Evolutionary conservation across 2,888 invertebrate species (phyloP).

Genomic region (Ramazzottius varieornatus): DNA sequence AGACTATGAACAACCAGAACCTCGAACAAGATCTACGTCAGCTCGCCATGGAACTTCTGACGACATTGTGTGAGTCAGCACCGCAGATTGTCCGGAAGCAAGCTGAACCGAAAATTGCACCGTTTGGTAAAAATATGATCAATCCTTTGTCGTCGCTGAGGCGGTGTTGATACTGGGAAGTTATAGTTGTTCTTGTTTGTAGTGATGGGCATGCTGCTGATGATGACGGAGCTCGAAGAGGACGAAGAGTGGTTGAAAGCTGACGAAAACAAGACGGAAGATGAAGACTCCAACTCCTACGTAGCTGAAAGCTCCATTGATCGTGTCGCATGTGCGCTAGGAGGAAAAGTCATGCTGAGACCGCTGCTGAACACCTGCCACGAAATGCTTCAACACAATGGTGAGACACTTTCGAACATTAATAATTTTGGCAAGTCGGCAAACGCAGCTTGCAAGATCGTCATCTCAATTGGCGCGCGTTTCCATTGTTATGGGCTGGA

Average conservation of each 20-base stretch:
- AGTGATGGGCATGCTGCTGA: conserved; percentile 57
- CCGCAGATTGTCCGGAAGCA: conserved; percentile 86
- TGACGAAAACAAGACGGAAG: conserved; percentile 26
- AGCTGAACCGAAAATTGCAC: conserved; percentile 50
- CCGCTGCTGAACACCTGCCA: background rate
- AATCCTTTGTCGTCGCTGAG: too few species aligned
- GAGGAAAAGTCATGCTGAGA: conserved; percentile 63
- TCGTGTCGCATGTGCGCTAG: conserved; percentile 83
- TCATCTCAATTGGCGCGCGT: too few species aligned
- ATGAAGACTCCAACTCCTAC: conserved; percentile 38
- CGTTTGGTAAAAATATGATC: conserved; percentile 23
- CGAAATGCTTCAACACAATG: background rate
- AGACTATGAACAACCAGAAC: conserved; percentile 16
- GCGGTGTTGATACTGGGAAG: background rate
- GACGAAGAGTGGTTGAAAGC: conserved; percentile 62
- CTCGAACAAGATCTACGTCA: conserved; percentile 44
- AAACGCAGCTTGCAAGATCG: too few species aligned
- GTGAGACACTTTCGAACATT: too few species aligned
- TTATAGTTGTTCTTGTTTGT: conserved; percentile 24
- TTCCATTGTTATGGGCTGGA: too few species aligned
- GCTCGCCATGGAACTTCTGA: conserved; percentile 60
- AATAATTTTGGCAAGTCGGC: too few species aligned
- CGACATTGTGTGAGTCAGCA: conserved; percentile 63
- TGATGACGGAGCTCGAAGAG: conserved; percentile 83
- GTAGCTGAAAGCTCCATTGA: conserved; percentile 89